Conservation (phyloP, 2,888 invertebrate species). For the Hyalella azteca region DNA sequence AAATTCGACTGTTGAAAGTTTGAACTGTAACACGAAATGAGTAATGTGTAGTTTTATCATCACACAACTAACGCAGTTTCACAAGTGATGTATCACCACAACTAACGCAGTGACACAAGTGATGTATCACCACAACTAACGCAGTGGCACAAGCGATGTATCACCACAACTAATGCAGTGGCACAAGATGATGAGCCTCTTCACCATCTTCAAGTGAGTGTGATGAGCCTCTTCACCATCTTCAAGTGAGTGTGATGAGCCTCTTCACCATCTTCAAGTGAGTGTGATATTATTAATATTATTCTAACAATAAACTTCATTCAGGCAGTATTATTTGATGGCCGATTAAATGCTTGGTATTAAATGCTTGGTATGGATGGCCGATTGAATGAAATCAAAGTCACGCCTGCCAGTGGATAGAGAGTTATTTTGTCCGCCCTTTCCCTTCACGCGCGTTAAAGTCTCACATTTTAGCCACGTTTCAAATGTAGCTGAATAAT, state of each 20-base stretch:
- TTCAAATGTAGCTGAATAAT: background rate
- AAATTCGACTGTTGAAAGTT: too few relatives aligned
- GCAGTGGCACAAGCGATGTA: too few relatives aligned
- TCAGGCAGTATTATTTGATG: background rate
- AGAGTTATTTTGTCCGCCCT: background rate
- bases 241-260: conserved; percentile 60
- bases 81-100: too few relatives aligned
- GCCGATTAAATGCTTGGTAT: background rate
- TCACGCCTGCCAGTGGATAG: too few relatives aligned
- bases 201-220: conserved; percentile 62
- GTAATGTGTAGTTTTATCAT: too few relatives aligned
- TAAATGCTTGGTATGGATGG: too few relatives aligned
- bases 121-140: too few relatives aligned
- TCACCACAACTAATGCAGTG: too few relatives aligned
- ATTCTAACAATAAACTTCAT: background rate
- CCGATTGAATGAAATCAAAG: too few relatives aligned
- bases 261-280: conserved; percentile 62
- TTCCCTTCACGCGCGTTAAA: background rate
- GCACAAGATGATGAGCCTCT: conserved; percentile 61
- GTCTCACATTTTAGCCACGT: background rate
- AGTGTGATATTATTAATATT: conserved; percentile 37
- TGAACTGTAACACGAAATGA: too few relatives aligned
- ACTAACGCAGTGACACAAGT: too few relatives aligned
- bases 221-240: background rate
- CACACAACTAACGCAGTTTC: too few relatives aligned